Evolutionary conservation across 2,113 vertebrate genomes (phyloP).

Genomic region (Phrynosoma platyrhinos): DNA sequence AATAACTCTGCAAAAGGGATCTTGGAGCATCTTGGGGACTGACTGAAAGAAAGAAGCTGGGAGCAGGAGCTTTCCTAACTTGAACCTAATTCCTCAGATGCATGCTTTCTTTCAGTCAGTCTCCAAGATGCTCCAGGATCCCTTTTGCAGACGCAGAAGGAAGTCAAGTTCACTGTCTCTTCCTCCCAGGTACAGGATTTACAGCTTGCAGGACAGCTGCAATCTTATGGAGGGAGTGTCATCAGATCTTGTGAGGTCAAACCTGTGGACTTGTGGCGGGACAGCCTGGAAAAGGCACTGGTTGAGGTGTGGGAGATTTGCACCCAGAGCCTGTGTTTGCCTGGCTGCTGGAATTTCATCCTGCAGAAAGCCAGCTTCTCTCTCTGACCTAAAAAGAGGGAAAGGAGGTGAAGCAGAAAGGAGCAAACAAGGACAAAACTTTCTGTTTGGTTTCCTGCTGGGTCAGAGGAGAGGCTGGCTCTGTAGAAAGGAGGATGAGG

Average conservation of each 20-base stretch:
- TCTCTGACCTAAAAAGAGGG: background rate
- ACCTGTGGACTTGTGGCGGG: background rate
- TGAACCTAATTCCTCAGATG: too few species aligned
- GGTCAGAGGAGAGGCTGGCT: background rate
- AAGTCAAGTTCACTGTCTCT: too few species aligned
- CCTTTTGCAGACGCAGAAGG: too few species aligned
- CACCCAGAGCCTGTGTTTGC: too few species aligned
- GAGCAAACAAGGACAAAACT: slow-evolving; percentile 2
- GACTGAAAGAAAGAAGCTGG: too few species aligned
- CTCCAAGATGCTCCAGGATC: too few species aligned
- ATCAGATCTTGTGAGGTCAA: too few species aligned
- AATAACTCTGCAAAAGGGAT: too few species aligned
- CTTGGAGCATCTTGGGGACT: too few species aligned
- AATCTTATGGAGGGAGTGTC: background rate
- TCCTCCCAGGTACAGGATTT: background rate
- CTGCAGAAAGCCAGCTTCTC: background rate
- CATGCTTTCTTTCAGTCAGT: too few species aligned
- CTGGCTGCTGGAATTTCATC: background rate
- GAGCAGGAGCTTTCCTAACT: too few species aligned
- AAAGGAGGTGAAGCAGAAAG: background rate
- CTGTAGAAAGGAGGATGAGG: slow-evolving; percentile 18
- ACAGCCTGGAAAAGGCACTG: background rate
- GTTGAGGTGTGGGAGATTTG: background rate
- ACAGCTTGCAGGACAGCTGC: too few species aligned
- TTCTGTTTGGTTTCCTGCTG: slow-evolving; percentile 29